These are phyloP conservation scores for Fragum whitleyi DNA, from an alignment of 2,888 invertebrate genomes.

Conservation along the genomic window DNA sequence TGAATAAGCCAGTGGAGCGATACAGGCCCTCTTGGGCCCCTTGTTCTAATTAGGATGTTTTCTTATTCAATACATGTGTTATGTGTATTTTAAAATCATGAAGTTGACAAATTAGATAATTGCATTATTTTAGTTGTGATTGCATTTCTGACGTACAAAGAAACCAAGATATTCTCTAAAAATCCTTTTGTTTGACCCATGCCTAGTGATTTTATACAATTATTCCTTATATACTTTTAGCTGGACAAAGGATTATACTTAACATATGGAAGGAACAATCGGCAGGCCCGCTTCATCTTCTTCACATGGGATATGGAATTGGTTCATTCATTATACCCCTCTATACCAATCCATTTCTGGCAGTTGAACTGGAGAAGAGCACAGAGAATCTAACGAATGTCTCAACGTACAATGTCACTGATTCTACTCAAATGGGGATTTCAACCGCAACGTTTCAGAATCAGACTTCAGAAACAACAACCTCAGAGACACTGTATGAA, in stretches of 20 bases:
- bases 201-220: too few relatives aligned
- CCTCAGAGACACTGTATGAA: not conserved
- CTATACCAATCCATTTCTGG: constrained; percentile 73
- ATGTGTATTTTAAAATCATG: too few relatives aligned
- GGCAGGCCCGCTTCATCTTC: constrained; percentile 70
- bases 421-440: not conserved
- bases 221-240: too few relatives aligned
- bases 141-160: too few relatives aligned
- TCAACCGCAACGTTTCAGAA: not conserved
- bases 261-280: constrained; percentile 74
- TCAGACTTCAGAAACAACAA: not conserved
- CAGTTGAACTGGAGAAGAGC: constrained; percentile 34
- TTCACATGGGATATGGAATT: constrained; percentile 77
- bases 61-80: too few relatives aligned
- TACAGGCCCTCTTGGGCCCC: too few relatives aligned
- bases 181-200: too few relatives aligned
- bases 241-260: constrained; percentile 71
- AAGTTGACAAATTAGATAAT: too few relatives aligned
- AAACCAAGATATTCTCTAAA: too few relatives aligned
- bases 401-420: not conserved
- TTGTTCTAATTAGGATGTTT: too few relatives aligned
- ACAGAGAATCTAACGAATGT: not conserved
- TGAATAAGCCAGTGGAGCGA: too few relatives aligned
- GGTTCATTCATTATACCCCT: constrained; percentile 75
- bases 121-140: too few relatives aligned